A percentile compares a stretch with the other conserved stretches of the same genome.
Evolutionary conservation across 2,797 vertebrate species (phyloP).

Genomic region (Rhinichthys osculus): DNA sequence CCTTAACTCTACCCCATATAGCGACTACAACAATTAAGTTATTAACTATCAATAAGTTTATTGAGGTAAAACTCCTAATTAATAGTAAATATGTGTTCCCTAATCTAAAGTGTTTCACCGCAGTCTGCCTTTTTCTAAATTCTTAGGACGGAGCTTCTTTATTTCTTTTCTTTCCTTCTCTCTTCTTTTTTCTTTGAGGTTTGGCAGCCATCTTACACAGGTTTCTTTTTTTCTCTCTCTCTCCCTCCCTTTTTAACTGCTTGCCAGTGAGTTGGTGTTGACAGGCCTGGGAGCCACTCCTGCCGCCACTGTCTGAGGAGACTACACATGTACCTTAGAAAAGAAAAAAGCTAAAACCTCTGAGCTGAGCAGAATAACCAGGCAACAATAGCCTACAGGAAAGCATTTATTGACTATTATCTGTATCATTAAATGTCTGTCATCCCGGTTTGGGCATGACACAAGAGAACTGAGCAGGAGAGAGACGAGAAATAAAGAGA

Average conservation of each 20-base stretch:
- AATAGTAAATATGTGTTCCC: not conserved
- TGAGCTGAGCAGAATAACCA: conserved; percentile 25
- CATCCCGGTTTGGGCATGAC: conserved; percentile 65
- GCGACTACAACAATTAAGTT: too few relatives aligned
- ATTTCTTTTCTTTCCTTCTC: conserved; percentile 7
- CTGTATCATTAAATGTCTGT: conserved; percentile 63
- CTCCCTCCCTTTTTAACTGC: conserved; percentile 52
- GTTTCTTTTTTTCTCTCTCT: conserved; percentile 49
- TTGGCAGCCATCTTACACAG: conserved; percentile 49
- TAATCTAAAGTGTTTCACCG: not conserved
- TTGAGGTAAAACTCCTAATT: not conserved
- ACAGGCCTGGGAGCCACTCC: conserved; percentile 43
- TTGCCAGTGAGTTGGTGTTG: conserved; percentile 49
- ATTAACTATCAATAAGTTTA: not conserved
- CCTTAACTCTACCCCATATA: too few relatives aligned
- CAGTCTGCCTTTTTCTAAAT: conserved; percentile 2
- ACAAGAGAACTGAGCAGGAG: conserved; percentile 45
- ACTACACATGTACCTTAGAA: conserved; percentile 43
- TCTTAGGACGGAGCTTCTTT: conserved; percentile 18
- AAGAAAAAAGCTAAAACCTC: conserved; percentile 18
- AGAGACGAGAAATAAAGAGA: conserved; percentile 22
- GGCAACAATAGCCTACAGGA: conserved; percentile 57
- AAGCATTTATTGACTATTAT: conserved; percentile 66
- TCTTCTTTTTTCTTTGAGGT: conserved; percentile 36
- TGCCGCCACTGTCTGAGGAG: conserved; percentile 34